phyloP scores from a whole-genome alignment of 2,888 invertebrate genomes.

The Listrodromus nycthemerus region DNA sequence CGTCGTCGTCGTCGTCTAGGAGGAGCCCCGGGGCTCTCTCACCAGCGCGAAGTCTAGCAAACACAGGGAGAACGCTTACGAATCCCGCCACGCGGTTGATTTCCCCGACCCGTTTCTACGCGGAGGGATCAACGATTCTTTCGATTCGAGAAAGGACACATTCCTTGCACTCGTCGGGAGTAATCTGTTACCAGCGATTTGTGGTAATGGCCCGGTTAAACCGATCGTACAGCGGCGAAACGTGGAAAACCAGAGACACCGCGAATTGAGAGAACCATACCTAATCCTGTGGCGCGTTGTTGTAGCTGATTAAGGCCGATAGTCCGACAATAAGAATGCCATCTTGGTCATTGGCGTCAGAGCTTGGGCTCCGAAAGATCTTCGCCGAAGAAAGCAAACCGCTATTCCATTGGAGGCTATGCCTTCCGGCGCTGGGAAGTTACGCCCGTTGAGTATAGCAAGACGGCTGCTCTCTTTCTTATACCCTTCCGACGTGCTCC shows the following conservation, averaged over 20 bases:
- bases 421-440: constrained; percentile 69
- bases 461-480: constrained; percentile 25
- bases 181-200: constrained; percentile 64
- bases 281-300: constrained; percentile 43
- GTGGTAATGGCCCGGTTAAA: constrained; percentile 41
- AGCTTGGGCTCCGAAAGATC: constrained; percentile 68
- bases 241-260: constrained; percentile 71
- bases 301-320: constrained; percentile 75
- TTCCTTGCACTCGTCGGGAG: constrained; percentile 60
- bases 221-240: constrained; percentile 63
- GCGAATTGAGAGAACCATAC: neutral
- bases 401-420: constrained; percentile 44
- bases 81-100: constrained; percentile 10
- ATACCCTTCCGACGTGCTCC: constrained; percentile 14
- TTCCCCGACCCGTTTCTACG: constrained; percentile 49
- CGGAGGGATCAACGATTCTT: constrained; percentile 50
- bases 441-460: constrained; percentile 66
- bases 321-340: constrained; percentile 75
- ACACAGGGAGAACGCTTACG: constrained; percentile 45
- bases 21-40: constrained; percentile 51
- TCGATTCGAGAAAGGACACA: constrained; percentile 54
- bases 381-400: constrained; percentile 38
- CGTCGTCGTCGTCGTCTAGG: constrained; percentile 59
- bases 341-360: constrained; percentile 80
- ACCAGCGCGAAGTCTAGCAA: constrained; percentile 58